A percentile compares a stretch with the other conserved stretches of the same genome.
Evolutionary conservation across 2,797 vertebrate species (phyloP).

Genomic region (Anguilla pacifica): DNA sequence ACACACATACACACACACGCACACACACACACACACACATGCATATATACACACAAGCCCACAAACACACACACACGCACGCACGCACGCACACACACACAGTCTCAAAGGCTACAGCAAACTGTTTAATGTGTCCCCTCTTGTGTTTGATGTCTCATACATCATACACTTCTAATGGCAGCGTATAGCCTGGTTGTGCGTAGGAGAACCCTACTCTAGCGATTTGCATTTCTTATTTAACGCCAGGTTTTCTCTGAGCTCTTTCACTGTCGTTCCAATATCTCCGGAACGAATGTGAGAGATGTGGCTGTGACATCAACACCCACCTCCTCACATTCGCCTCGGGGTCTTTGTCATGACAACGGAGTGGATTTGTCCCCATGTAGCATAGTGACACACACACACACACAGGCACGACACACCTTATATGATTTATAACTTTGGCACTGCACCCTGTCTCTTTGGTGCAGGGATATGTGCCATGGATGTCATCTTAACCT

Average conservation of each 20-base stretch:
- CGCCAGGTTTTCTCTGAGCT: neutral
- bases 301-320: neutral
- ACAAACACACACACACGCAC: neutral
- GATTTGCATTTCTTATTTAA: neutral
- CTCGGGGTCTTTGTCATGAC: slow-evolving; percentile 13
- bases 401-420: neutral
- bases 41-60: neutral
- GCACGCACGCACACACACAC: neutral
- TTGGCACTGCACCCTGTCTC: neutral
- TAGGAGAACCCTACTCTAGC: neutral
- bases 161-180: neutral
- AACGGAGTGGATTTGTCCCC: neutral
- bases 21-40: neutral
- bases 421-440: no score
- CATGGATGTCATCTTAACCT: neutral
- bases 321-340: neutral
- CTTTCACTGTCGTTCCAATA: neutral
- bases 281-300: neutral
- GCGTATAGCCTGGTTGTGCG: neutral
- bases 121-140: neutral
- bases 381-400: neutral
- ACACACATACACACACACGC: neutral
- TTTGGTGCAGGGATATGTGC: neutral
- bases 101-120: neutral
- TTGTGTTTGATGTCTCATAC: neutral